Conservation (phyloP, 2,113 vertebrate genomes). For the Stegostoma tigrinum region DNA sequence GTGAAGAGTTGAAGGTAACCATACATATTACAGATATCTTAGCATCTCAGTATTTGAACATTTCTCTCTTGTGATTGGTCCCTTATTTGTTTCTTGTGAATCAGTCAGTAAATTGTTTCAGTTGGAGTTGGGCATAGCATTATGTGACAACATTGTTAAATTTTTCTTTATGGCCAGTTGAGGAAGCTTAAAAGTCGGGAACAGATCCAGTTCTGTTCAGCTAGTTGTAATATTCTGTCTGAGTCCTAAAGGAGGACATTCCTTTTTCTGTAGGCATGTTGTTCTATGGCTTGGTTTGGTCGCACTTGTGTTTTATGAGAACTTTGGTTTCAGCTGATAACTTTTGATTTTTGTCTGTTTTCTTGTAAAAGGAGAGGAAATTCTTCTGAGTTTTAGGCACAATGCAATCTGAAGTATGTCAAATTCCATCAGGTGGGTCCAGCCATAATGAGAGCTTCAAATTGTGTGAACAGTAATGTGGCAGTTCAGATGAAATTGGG, state of each 20-base stretch:
- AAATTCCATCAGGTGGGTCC: background rate
- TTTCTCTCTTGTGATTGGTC: no score
- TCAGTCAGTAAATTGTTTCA: no score
- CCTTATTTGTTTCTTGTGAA: no score
- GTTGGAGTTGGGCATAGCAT: no score
- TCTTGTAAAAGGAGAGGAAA: background rate
- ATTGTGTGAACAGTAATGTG: background rate
- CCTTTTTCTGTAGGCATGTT: background rate
- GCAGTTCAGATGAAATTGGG: background rate
- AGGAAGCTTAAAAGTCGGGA: no score
- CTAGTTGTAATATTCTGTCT: background rate
- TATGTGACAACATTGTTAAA: no score
- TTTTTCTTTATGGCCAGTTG: no score
- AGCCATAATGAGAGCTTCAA: background rate
- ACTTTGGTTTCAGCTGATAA: background rate
- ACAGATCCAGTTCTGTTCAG: no score
- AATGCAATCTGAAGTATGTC: background rate
- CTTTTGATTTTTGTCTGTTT: background rate
- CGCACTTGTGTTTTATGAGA: background rate
- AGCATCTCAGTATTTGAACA: no score
- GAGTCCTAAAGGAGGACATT: background rate
- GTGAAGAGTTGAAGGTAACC: no score
- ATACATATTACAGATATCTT: no score
- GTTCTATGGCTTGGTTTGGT: background rate
- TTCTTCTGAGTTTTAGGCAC: background rate